Base-by-base conservation (phyloP, 2,113 vertebrate species). In the Oncorhynchus mykiss region DNA sequence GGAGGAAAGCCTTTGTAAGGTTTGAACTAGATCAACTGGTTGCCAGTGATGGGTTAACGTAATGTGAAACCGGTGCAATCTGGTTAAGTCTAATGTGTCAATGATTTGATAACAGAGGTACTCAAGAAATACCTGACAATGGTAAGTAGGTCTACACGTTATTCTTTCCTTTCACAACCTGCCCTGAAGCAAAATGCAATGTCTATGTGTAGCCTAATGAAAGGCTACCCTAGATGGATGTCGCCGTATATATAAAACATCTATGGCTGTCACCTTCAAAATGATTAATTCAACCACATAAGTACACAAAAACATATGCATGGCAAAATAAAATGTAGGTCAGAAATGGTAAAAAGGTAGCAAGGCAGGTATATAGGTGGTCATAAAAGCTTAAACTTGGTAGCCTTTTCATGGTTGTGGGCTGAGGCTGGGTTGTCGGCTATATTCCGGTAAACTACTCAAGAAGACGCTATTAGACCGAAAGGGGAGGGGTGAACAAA, bases 401-500 rank as follows among this genome's bases (percentile, higher is more conserved):
- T 64, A 64, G 5, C 16, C 14, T 45, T 11, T 45, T 45, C 39
- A 45, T 45, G 39, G 39, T 45, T 11, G 39, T 45, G 39, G 39
- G 39, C 39, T 45, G 39, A 45, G 39, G 9, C 8, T 60, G 14
- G 16, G 5, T 16, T 25, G 12, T 7, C 1, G 71, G 27, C 25
- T 75, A 24, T 5, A 60, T 65, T 20, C 49, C 2, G 2, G n/a
- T 34, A 67, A 75, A 74, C 65, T 73, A 67, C 70, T 67, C 62
- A 73, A 75, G 73, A 20, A 72, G 62, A 20, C 60, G 71, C 70
- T 75, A 75, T 74, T 18, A 45, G 9, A 45, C 24, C 29, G 45
- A 27, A 77, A 5, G 22, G 68, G 84, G 84, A 22, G 79, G 87
- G 79, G 64, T 77, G 77, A 76, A 70, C 79, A 82, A 79, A 76